Conservation (phyloP, 2,888 invertebrate genomes). For the Leucozona laternaria region DNA sequence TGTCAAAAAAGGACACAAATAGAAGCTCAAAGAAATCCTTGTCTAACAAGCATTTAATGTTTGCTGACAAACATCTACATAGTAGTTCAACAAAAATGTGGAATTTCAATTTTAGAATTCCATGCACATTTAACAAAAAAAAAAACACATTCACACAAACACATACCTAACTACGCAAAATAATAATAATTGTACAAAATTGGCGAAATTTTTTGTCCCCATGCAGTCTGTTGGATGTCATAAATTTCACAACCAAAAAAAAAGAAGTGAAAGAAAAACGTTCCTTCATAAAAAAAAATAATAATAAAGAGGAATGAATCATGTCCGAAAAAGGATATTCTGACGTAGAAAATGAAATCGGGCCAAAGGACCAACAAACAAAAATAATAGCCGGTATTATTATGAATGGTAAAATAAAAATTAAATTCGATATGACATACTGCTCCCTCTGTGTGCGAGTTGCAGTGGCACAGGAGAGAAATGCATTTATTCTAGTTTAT, state of each 20-base stretch:
- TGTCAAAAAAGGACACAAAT: constrained; percentile 17
- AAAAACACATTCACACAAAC: not conserved
- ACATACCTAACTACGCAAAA: constrained; percentile 8
- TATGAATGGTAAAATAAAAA: constrained; percentile 63
- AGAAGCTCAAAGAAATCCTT: constrained; percentile 24
- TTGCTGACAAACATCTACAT: constrained; percentile 10
- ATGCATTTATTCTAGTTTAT: constrained; percentile 53
- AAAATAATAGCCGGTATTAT: constrained; percentile 49
- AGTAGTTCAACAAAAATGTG: constrained; percentile 2
- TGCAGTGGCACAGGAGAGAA: constrained; percentile 31
- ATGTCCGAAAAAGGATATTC: constrained; percentile 31
- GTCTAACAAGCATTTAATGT: constrained; percentile 66
- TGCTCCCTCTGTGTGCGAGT: constrained; percentile 50
- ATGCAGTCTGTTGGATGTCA: constrained; percentile 67
- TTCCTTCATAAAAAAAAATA: constrained; percentile 38
- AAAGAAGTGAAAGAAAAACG: not conserved
- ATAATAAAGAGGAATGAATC: constrained; percentile 16
- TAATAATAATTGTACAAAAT: constrained; percentile 65
- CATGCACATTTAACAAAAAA: not conserved
- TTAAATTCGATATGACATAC: constrained; percentile 73
- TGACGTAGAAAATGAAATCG: constrained; percentile 70
- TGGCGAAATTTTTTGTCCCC: constrained; percentile 60
- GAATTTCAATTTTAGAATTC: constrained; percentile 56
- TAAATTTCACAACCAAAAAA: constrained; percentile 58
- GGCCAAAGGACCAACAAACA: constrained; percentile 52